phyloP scores from a whole-genome alignment of 2,113 vertebrate genomes.

The Cettia cetti region DNA sequence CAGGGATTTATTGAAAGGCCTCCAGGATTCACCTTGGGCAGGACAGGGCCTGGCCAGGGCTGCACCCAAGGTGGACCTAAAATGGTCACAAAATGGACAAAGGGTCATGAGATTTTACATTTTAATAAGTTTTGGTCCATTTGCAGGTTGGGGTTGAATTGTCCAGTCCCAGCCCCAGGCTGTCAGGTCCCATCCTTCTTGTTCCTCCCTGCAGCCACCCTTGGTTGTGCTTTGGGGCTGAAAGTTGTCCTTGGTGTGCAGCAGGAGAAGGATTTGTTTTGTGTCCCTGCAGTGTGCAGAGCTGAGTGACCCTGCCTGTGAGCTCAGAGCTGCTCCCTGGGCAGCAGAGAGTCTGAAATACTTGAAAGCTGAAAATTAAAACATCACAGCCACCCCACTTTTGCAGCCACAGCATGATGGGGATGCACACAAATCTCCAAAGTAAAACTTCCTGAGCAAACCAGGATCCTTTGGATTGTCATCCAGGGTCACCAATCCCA shows the following conservation, averaged over 20 bases:
- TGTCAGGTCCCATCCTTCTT: not conserved
- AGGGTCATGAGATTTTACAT: accelerated
- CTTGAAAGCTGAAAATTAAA: accelerated
- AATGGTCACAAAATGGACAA: not conserved
- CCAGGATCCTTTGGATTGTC: not conserved
- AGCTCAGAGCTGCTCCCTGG: not conserved
- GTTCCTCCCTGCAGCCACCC: not conserved
- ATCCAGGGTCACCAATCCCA: not conserved
- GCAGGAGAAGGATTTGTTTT: not conserved
- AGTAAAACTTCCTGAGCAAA: not conserved
- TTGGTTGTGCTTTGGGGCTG: not conserved
- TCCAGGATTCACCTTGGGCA: not conserved
- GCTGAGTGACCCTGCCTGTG: not conserved
- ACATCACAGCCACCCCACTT: not conserved
- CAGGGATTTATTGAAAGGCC: not conserved
- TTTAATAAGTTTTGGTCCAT: not conserved
- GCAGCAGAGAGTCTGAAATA: not conserved
- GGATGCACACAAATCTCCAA: not conserved
- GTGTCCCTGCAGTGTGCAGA: too few relatives aligned
- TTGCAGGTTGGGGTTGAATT: not conserved
- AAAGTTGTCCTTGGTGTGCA: not conserved
- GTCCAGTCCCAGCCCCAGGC: accelerated
- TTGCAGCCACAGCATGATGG: not conserved
- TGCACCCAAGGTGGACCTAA: not conserved
- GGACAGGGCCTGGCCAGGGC: not conserved